Evolutionary conservation across 2,113 vertebrate species (phyloP).

Genomic region (Tragulus kanchil): DNA sequence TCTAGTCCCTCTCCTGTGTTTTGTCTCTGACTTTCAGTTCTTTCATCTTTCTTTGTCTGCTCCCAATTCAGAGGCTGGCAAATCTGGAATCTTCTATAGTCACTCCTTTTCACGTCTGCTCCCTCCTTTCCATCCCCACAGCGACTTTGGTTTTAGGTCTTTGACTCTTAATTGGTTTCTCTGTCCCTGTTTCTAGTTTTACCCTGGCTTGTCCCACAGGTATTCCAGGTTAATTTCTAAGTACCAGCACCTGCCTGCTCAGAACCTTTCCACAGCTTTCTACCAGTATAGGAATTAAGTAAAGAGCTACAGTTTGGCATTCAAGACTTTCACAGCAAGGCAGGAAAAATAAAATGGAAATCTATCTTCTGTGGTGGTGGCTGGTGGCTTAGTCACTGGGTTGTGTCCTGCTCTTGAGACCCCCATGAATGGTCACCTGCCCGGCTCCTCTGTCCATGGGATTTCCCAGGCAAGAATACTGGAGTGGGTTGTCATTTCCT

Average conservation of each 20-base stretch:
- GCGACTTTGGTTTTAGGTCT: not conserved
- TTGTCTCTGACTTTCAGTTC: not conserved
- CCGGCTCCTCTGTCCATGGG: not conserved
- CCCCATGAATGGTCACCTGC: not conserved
- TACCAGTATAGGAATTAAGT: not conserved
- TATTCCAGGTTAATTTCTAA: not conserved
- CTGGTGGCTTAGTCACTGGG: not conserved
- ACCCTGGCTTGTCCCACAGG: not conserved
- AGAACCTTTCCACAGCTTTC: not conserved
- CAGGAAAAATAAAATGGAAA: not conserved
- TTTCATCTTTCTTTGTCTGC: not conserved
- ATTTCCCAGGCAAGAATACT: not conserved
- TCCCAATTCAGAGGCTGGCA: not conserved
- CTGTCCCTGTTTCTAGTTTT: not conserved
- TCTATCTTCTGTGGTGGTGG: not conserved
- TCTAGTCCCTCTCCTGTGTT: not conserved
- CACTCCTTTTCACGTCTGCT: not conserved
- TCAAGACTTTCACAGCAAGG: not conserved
- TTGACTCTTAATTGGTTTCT: not conserved
- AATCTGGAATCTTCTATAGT: not conserved
- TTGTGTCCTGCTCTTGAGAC: not conserved
- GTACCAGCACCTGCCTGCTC: not conserved
- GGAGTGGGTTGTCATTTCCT: not conserved
- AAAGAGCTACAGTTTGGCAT: not conserved
- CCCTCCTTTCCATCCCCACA: not conserved